phyloP scores from a whole-genome alignment of 1,140 invertebrate genomes.

The Orius laevigatus region DNA sequence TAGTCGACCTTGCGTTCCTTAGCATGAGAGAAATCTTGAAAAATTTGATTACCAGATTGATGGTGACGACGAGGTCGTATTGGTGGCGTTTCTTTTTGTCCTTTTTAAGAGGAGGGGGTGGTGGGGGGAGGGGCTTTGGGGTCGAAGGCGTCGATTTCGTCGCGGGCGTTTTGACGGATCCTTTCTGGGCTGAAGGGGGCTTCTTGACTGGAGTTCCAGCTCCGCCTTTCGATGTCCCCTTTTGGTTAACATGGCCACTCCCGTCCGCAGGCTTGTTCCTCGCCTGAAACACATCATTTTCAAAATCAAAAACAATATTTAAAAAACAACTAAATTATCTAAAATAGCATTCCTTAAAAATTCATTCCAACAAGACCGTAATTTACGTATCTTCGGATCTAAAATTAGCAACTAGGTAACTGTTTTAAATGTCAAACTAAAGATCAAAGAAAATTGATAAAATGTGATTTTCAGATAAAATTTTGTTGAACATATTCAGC shows the following conservation, averaged over 20 bases:
- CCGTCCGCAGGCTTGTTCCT: slow-evolving; percentile 65
- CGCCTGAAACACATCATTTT: slow-evolving; percentile 34
- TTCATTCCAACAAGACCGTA: no score
- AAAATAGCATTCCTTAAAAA: no score
- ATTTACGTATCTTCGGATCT: no score
- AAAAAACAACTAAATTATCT: no score
- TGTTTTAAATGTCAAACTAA: no score
- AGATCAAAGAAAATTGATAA: no score
- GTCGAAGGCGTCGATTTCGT: slow-evolving; percentile 23
- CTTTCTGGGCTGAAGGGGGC: slow-evolving; percentile 33
- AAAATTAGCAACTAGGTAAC: no score
- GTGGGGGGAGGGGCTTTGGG: slow-evolving; percentile 19
- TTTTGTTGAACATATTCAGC: no score
- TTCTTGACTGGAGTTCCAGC: slow-evolving; percentile 35
- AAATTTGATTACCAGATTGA: slow-evolving; percentile 51
- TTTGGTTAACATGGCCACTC: slow-evolving; percentile 49
- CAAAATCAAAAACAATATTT: no score
- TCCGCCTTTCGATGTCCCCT: slow-evolving; percentile 35
- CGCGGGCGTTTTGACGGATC: slow-evolving; percentile 30
- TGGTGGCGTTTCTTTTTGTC: slow-evolving; percentile 65
- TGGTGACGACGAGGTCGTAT: slow-evolving; percentile 64
- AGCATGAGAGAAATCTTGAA: no score
- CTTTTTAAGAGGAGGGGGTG: slow-evolving; percentile 38
- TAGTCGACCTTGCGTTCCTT: no score
- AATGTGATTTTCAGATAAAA: no score